Conservation (phyloP, 1,140 invertebrate genomes). For the Drosophila truncata region DNA sequence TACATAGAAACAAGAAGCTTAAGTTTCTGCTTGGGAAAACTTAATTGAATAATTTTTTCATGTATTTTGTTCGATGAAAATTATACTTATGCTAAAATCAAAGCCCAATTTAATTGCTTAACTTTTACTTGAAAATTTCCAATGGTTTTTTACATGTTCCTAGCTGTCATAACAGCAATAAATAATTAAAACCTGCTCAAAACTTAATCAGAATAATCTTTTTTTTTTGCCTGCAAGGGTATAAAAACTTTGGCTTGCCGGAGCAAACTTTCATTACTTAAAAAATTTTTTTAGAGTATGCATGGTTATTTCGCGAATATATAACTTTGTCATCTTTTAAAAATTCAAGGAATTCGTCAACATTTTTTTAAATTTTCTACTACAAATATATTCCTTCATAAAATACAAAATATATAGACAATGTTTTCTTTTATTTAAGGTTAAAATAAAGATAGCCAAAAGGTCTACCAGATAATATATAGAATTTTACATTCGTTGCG, state of each 20-base stretch:
- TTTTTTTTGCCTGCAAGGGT: slow-evolving; percentile 11
- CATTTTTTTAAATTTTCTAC: background rate
- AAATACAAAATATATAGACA: background rate
- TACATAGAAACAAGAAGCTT: background rate
- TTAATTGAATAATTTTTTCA: background rate
- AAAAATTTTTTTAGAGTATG: background rate
- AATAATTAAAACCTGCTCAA: background rate
- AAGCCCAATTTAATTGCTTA: background rate
- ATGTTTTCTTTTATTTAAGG: background rate
- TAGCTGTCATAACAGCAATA: background rate
- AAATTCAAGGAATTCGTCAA: background rate
- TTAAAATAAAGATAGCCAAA: background rate
- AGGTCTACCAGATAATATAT: background rate
- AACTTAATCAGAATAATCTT: background rate
- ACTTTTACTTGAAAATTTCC: background rate
- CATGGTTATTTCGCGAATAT: slow-evolving; percentile 11
- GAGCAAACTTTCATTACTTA: background rate
- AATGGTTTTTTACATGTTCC: background rate
- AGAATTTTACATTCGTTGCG: slow-evolving; percentile 1
- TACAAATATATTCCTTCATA: background rate
- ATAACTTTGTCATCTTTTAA: background rate
- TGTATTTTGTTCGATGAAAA: background rate
- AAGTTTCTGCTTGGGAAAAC: background rate
- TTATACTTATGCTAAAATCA: background rate
- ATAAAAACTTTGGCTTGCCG: background rate